A percentile compares a stretch with the other conserved stretches of the same genome.
These are phyloP conservation scores for Sebastes minor DNA, from an alignment of 2,797 vertebrate genomes.

Conservation along the genomic window DNA sequence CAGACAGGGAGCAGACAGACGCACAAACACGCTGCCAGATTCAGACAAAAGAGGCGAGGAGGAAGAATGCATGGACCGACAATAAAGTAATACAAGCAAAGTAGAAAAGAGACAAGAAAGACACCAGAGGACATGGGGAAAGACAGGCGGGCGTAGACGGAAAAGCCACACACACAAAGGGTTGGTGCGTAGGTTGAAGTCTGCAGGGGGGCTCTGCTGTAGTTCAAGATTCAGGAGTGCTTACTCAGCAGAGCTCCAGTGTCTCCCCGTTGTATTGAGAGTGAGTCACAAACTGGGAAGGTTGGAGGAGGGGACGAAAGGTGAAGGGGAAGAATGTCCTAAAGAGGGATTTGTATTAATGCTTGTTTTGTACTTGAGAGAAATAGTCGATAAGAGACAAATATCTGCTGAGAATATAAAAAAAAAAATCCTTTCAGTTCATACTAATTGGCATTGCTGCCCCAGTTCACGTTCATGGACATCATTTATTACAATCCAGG, in stretches of 20 bases:
- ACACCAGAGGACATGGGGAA: slow-evolving; percentile 39
- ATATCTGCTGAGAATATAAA: neutral
- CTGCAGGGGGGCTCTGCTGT: slow-evolving; percentile 46
- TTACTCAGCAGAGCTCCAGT: slow-evolving; percentile 59
- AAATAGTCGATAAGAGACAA: neutral
- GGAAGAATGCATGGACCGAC: slow-evolving; percentile 26
- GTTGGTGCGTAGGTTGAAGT: slow-evolving; percentile 42
- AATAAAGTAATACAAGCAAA: slow-evolving; percentile 44
- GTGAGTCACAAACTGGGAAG: slow-evolving; percentile 24
- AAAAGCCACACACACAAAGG: slow-evolving; percentile 23
- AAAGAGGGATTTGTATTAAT: neutral
- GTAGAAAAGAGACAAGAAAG: neutral
- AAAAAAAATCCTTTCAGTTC: neutral
- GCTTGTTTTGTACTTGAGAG: slow-evolving; percentile 2
- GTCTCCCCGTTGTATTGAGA: slow-evolving; percentile 24
- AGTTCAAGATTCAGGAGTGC: slow-evolving; percentile 40
- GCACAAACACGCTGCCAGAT: slow-evolving; percentile 41
- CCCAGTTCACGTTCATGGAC: neutral
- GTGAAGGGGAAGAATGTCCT: slow-evolving; percentile 1
- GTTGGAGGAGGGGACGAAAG: neutral
- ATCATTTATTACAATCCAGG: neutral
- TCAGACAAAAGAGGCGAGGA: slow-evolving; percentile 53
- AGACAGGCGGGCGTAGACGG: slow-evolving; percentile 12
- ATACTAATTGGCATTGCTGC: neutral
- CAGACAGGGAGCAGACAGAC: slow-evolving; percentile 48